Evolutionary conservation across 2,888 invertebrate genomes (phyloP), one percentile per base, ranked within the genome.

Genomic region (Cataglyphis livida): DNA sequence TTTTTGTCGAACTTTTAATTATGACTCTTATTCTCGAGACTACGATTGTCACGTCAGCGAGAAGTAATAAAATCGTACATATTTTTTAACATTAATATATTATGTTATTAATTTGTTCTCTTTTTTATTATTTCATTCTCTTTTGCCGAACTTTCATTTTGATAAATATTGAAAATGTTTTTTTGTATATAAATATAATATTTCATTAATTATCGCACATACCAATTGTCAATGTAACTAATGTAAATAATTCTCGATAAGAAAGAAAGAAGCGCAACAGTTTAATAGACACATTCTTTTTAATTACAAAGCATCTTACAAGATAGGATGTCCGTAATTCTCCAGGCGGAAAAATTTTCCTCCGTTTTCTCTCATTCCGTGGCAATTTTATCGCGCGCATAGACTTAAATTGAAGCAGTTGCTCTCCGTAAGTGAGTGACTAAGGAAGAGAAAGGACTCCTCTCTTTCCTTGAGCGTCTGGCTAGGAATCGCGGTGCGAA

Each of bases 341-440:
- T 68, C 35, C 25, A 71, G 44, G 28, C 41, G 35, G 44, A 79
- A 44, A 71, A 71, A 71, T 35, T 75, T 75, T 59, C 66, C 35
- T 48, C 64, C 65, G 59, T 81, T 64, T 82, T 78, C 83, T 82
- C 84, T 81, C 82, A 82, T 82, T 85, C 81, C 83, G 78, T 75
- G 75, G 76, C 86, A 87, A 87, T 70, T 90, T 89, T 87, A 84
- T 82, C 85, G 79, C 82, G 84, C 87, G 87, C 85, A 85, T 86
- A 86, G 89, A 85, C 86, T 90, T 85, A 86, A 89, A 90, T 92
- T 90, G 88, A 91, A 87, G 87, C 87, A 84, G 79, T 51, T 85
- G 84, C 75, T 78, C 71, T 70, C 85, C 89, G 78, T 84, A 86
- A 89, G 84, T 83, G 89, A 86, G 88, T 82, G 82, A 84, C 82